Evolutionary conservation across 2,113 vertebrate species (phyloP).

Genomic region (Sitta europaea): DNA sequence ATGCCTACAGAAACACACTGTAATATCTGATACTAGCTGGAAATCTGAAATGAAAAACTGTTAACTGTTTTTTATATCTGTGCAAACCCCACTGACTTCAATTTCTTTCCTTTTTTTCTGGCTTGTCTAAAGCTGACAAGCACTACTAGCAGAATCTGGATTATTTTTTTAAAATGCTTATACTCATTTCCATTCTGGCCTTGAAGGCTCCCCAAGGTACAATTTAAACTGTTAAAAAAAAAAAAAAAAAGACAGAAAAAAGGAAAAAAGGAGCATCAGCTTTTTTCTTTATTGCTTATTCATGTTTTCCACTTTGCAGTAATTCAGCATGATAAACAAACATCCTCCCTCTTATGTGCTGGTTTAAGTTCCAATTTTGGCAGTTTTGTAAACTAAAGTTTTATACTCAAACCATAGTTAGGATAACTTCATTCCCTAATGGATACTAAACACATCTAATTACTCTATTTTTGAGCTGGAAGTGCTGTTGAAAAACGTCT

Average conservation of each 20-base stretch:
- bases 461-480: constrained; percentile 50
- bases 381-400: constrained; percentile 60
- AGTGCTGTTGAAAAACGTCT: constrained; percentile 44
- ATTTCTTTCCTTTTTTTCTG: neutral
- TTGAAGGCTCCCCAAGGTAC: constrained; percentile 28
- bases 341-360: neutral
- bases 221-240: constrained; percentile 4
- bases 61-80: neutral
- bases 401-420: constrained; percentile 8
- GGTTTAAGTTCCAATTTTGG: constrained; percentile 25
- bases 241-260: neutral
- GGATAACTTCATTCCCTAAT: constrained; percentile 44
- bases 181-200: constrained; percentile 14
- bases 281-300: constrained; percentile 57
- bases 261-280: neutral
- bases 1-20: neutral
- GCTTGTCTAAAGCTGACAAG: neutral
- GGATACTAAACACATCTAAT: constrained; percentile 62
- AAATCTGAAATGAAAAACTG: neutral
- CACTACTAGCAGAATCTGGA: neutral
- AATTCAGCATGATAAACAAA: constrained; percentile 55
- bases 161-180: constrained; percentile 5
- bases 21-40: neutral
- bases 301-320: constrained; percentile 46
- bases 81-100: neutral